A percentile compares a stretch with the other conserved stretches of the same genome.
phyloP scores from a whole-genome alignment of 2,113 vertebrate genomes.

The Catharus fuscescens region DNA sequence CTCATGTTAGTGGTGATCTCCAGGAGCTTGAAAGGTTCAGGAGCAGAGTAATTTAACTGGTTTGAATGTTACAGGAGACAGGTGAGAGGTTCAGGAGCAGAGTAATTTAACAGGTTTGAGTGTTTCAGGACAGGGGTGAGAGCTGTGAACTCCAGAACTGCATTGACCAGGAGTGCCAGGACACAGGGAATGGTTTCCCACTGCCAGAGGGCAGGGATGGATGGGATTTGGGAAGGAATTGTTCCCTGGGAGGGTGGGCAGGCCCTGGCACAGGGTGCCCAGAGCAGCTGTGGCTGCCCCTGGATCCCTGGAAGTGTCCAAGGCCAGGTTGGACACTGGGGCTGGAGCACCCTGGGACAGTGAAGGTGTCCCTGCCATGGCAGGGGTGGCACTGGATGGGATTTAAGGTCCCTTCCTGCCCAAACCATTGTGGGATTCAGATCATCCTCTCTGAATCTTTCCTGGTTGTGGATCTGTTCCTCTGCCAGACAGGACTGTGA shows the following conservation, averaged over 20 bases:
- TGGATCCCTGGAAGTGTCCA: neutral
- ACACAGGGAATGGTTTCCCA: neutral
- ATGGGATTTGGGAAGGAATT: neutral
- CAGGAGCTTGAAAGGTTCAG: neutral
- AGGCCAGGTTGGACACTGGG: neutral
- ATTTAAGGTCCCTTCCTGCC: neutral
- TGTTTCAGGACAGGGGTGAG: neutral
- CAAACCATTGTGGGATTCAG: neutral
- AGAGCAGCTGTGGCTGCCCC: neutral
- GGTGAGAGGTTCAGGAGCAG: neutral
- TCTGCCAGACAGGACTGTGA: neutral
- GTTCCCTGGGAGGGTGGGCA: accelerated
- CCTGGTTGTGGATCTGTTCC: neutral
- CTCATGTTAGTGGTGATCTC: neutral
- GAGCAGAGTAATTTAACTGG: neutral
- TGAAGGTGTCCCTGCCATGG: neutral
- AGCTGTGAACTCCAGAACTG: neutral
- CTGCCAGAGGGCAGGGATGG: neutral
- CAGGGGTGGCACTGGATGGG: accelerated
- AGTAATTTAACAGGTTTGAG: neutral
- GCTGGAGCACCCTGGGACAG: neutral
- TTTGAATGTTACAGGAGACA: neutral
- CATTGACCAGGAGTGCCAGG: neutral
- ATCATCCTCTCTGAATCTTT: neutral
- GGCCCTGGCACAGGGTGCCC: neutral